Conservation (phyloP, 2,797 vertebrate genomes). For the Eulemur albifrons region DNA sequence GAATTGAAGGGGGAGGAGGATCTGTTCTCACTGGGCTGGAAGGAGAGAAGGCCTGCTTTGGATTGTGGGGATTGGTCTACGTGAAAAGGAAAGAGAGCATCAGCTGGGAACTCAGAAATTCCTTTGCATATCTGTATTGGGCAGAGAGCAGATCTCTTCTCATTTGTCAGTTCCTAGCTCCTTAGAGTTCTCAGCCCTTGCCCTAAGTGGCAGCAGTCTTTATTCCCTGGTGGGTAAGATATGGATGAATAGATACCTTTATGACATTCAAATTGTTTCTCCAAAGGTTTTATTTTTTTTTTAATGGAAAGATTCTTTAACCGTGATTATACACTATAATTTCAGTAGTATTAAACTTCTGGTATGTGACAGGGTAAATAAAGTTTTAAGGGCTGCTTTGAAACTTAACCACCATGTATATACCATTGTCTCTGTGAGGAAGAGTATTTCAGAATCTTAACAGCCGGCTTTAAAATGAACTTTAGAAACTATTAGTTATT, state of each 20-base stretch:
- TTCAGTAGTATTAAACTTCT: background rate
- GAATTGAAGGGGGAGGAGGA: background rate
- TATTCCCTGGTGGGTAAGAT: background rate
- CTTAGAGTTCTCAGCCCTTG: background rate
- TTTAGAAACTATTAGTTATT: conserved; percentile 22
- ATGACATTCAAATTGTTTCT: background rate
- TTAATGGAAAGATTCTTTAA: background rate
- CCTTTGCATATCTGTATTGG: background rate
- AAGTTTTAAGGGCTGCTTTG: background rate
- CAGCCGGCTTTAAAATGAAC: conserved; percentile 19
- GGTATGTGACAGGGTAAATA: background rate
- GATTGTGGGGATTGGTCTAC: background rate
- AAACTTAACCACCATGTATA: background rate
- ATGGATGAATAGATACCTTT: background rate
- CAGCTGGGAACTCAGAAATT: background rate
- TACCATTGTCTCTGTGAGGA: background rate
- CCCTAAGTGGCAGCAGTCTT: background rate
- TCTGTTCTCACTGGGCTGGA: background rate
- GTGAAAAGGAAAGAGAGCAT: background rate
- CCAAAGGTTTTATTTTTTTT: background rate
- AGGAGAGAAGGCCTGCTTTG: background rate
- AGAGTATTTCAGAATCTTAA: background rate
- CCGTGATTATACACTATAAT: background rate
- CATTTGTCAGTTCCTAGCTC: background rate
- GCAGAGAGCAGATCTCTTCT: background rate